phyloP scores from a whole-genome alignment of 2,888 invertebrate species.

The Nemotelus pantherinus region DNA sequence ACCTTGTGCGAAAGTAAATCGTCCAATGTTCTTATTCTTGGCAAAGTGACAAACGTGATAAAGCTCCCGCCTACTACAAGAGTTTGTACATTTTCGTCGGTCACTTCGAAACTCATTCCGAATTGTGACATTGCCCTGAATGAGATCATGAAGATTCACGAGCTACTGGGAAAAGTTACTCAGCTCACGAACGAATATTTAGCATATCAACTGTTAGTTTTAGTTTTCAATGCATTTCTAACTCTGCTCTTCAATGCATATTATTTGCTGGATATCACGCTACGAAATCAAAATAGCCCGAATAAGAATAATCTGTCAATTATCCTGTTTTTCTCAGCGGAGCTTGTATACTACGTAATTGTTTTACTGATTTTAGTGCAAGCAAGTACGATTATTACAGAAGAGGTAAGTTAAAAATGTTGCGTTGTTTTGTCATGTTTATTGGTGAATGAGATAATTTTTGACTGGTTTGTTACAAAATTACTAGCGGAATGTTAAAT shows the following conservation, averaged over 20 bases:
- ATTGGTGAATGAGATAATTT: too few species aligned
- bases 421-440: too few species aligned
- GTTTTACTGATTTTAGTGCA: neutral
- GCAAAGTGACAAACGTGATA: neutral
- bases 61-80: neutral
- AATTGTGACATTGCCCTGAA: neutral
- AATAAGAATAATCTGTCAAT: neutral
- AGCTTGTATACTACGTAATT: neutral
- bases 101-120: neutral
- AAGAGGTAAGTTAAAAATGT: slow-evolving; percentile 5
- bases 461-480: too few species aligned
- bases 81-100: neutral
- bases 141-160: slow-evolving; percentile 14
- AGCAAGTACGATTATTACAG: neutral
- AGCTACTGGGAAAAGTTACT: neutral
- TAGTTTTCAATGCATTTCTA: neutral
- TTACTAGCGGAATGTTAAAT: too few species aligned
- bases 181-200: neutral
- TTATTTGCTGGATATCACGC: neutral
- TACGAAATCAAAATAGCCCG: neutral
- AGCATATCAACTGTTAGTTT: neutral
- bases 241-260: slow-evolving; percentile 18
- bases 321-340: neutral
- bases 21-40: neutral
- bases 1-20: neutral